Evolutionary conservation across 2,797 vertebrate species (phyloP), one percentile per base, ranked within the genome.

Genomic region (Centroberyx gerrardi): DNA sequence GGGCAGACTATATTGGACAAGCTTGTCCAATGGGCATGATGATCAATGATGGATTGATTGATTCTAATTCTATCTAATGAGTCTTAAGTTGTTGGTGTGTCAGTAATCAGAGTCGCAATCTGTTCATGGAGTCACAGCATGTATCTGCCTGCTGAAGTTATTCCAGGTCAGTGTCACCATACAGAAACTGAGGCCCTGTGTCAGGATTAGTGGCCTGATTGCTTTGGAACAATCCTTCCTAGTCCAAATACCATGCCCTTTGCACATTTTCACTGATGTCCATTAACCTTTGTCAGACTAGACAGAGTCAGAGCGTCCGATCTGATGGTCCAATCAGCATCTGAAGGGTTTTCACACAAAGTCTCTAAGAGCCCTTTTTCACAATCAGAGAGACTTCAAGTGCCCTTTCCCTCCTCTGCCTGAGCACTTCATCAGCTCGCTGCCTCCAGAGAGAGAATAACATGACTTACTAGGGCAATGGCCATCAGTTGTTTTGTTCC

Each of bases 221-320:
- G 33, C 33, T 46, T 1, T 0, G 0, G 17, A 42, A 52, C 46
- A 54, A 56, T 33, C 48, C 15, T 73, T 52, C 53, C 27, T 74
- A 49, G 55, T 58, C 52, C 56, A 85, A 87, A 88, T 82, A 62
- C 46, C 54, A 60, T 9, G 56, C 81, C 78, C 82, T 87, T 88
- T 70, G 27, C 52, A 53, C 56, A 66, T 72, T 68, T 73, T 44
- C 63, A 62, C 40, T 79, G 66, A 80, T 80, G 63, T 68, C 78
- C 63, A 81, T 91, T 89, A 90, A 84, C 77, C 86, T 87, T 88
- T 85, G 82, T 86, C 68, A 80, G 72, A 65, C 2, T 22, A 15
- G 68, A 51, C 51, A 36, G 29, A 55, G 29, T 40, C 55, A 51
- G 40, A 66, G 42, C 56, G 40, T 40, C 53, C 36, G 33, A 1